Base-by-base conservation (phyloP, 53 echinoderm and acorn worm genomes). In the Arbacia lixula region DNA sequence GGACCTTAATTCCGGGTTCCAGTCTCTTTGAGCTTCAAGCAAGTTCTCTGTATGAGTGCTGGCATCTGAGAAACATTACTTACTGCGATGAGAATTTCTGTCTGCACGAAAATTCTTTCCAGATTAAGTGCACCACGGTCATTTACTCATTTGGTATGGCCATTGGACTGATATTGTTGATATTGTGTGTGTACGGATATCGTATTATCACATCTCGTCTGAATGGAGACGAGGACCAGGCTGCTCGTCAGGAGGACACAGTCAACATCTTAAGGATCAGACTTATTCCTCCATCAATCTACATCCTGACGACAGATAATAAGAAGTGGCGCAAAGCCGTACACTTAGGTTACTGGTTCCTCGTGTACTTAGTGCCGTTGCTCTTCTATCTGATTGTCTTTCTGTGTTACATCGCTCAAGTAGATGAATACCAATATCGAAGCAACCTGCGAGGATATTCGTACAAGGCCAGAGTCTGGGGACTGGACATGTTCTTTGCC, bases 261-360 rank as follows among this genome's bases (percentile, higher is more conserved):
- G 29, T 75, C 11, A 75, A 75, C 22, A 75, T 75, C 54, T 35
- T 75, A n/a, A 5, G 36, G 24, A 75, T 75, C 36, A 35, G 20
- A 8, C 34, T 54, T 5, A 53, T 54, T 25, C 54, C 54, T 8
- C 36, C 55, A 0, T 1, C 53, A 2, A 6, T 75, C 6, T 52
- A 50, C 3, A 19, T 51, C 12, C 52, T 49, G 28, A 49, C 50
- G 12, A 29, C 19, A 6, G 12, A 31, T 16, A 3, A 49, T 2
- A 5, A 43, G 51, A 12, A 49, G 33, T 2, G 30, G 6, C 52
- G 31, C 3, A 27, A 52, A 52, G 51, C 16, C 26, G 10, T 72
- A 16, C 4, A 51, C 6, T 12, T 34, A 1, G 5, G 10, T 5
- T 75, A 54, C 54, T 75, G 55, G 75, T 8, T 2, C 20, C 6